phyloP scores from a whole-genome alignment of 30 jellyfish, hydroid and myxozoan species.

The Rhopilema esculentum region DNA sequence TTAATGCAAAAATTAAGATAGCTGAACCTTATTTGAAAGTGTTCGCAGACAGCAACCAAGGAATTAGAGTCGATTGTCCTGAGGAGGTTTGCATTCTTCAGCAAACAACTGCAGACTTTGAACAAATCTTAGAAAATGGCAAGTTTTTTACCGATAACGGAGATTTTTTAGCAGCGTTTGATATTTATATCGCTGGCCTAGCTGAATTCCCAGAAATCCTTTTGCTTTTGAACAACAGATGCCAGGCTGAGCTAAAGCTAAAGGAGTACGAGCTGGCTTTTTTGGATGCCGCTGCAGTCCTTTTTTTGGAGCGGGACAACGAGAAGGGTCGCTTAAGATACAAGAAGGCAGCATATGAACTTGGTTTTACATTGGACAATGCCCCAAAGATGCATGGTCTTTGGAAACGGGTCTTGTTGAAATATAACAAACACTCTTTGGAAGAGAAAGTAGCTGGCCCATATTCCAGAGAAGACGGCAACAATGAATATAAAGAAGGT shows the following conservation, averaged over 20 bases:
- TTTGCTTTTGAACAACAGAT: neutral
- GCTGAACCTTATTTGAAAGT: neutral
- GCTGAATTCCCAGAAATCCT: neutral
- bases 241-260: neutral
- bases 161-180: neutral
- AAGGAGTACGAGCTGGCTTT: neutral
- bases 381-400: neutral
- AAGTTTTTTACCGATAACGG: neutral
- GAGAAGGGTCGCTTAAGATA: neutral
- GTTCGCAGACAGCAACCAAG: neutral
- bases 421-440: neutral
- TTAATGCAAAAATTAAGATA: neutral
- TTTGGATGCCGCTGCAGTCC: neutral
- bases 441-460: neutral
- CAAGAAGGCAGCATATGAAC: neutral
- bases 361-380: neutral
- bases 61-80: neutral
- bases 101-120: neutral
- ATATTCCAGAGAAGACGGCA: neutral
- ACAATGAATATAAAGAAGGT: neutral
- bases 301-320: neutral
- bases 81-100: neutral
- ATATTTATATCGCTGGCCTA: neutral
- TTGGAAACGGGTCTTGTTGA: neutral
- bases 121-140: neutral